A percentile compares a stretch with the other conserved stretches of the same genome.
Evolutionary conservation across 2,888 invertebrate species (phyloP).

Genomic region (Miltochrista miniata): DNA sequence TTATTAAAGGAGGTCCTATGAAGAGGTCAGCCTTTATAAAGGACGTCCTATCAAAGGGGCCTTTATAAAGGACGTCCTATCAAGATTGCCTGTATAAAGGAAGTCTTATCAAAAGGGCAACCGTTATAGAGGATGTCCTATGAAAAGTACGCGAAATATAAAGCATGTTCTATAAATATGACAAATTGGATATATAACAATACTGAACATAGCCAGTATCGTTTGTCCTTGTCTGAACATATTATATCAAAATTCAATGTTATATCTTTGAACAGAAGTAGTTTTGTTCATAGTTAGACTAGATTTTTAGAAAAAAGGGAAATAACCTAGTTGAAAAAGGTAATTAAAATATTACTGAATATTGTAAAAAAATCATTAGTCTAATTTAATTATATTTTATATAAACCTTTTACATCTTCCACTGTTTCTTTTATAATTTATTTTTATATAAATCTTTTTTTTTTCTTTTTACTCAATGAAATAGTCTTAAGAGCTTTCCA

Average conservation of each 20-base stretch:
- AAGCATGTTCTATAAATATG: too few species aligned
- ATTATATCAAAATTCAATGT: background rate
- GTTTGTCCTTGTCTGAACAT: background rate
- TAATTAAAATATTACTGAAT: background rate
- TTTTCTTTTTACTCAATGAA: too few species aligned
- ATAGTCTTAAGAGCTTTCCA: too few species aligned
- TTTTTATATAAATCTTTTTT: background rate
- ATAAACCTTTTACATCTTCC: constrained; percentile 2
- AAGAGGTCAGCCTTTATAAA: background rate
- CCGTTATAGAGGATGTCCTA: background rate
- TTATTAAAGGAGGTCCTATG: background rate
- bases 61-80: background rate
- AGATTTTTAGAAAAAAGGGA: constrained; percentile 23
- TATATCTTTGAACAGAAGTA: constrained; percentile 22
- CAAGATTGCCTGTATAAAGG: background rate
- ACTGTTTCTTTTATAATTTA: background rate
- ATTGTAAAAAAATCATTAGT: background rate
- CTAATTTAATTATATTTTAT: background rate
- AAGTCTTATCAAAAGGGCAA: background rate
- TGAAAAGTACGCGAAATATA: too few species aligned
- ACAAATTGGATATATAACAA: background rate
- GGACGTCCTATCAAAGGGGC: background rate
- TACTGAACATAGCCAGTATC: background rate
- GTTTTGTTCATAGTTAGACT: constrained; percentile 30
- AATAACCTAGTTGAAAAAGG: constrained; percentile 1